Conservation (phyloP, 2,113 vertebrate genomes). For the Laticauda laticaudata region DNA sequence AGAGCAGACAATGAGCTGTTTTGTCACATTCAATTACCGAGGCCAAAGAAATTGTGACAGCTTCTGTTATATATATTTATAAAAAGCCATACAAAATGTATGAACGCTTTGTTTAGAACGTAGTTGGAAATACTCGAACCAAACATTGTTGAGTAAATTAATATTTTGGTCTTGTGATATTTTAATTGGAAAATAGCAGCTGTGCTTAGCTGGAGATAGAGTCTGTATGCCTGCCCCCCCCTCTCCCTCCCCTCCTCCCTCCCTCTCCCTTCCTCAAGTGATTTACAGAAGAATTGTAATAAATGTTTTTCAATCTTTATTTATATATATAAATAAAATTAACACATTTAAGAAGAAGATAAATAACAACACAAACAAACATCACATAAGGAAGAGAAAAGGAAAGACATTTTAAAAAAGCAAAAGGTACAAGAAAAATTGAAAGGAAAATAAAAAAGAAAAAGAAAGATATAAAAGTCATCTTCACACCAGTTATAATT, state of each 20-base stretch:
- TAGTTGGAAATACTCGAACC: constrained; percentile 40
- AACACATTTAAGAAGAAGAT: too few species aligned
- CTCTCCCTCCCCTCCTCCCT: background rate
- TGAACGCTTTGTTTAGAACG: constrained; percentile 37
- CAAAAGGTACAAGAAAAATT: background rate
- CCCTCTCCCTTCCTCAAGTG: background rate
- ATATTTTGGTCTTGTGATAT: constrained; percentile 67
- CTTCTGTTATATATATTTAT: constrained; percentile 38
- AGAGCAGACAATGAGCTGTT: constrained; percentile 62
- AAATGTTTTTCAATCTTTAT: constrained; percentile 41
- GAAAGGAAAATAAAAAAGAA: background rate
- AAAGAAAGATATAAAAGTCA: background rate
- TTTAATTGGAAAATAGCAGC: constrained; percentile 70
- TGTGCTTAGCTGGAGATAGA: constrained; percentile 58
- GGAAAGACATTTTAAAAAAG: too few species aligned
- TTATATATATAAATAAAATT: too few species aligned
- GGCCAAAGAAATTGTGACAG: constrained; percentile 46
- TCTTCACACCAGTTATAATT: background rate
- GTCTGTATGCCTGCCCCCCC: background rate
- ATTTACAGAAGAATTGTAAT: constrained; percentile 32
- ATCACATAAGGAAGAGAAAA: too few species aligned
- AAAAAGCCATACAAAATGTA: constrained; percentile 14
- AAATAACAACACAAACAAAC: too few species aligned
- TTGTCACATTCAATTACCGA: constrained; percentile 65
- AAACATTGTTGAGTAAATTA: constrained; percentile 64